phyloP scores from a whole-genome alignment of 2,888 invertebrate species.

The Diarsia mendica region DNA sequence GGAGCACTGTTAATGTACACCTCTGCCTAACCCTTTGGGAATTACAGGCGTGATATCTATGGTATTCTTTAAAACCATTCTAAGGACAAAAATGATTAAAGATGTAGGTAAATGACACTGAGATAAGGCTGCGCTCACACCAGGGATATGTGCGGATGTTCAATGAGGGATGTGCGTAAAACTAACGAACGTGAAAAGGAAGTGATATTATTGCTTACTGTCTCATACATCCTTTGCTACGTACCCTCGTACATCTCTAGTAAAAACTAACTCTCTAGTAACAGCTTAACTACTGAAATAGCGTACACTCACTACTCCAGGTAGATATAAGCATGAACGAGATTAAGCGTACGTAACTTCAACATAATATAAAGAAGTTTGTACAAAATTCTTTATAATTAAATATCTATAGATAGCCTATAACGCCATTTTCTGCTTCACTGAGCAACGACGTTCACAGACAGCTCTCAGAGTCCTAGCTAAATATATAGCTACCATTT shows the following conservation, averaged over 20 bases:
- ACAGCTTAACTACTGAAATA: neutral
- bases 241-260: neutral
- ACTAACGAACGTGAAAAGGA: neutral
- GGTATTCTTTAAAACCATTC: too few relatives aligned
- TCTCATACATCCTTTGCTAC: neutral
- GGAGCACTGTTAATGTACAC: too few relatives aligned
- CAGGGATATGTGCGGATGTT: too few relatives aligned
- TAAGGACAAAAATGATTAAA: too few relatives aligned
- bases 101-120: too few relatives aligned
- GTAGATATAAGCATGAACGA: neutral
- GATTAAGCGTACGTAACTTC: neutral
- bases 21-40: too few relatives aligned
- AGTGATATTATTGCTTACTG: neutral
- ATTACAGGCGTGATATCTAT: too few relatives aligned
- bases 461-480: neutral
- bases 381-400: constrained; percentile 16
- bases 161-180: neutral
- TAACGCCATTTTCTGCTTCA: constrained; percentile 47
- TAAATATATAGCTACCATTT: constrained; percentile 7
- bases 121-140: too few relatives aligned
- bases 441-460: constrained; percentile 23
- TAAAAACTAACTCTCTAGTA: too few relatives aligned
- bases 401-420: constrained; percentile 8
- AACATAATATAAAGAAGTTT: too few relatives aligned
- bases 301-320: neutral